Evolutionary conservation across 1,140 invertebrate species (phyloP), one percentile per base, ranked within the genome.

Genomic region (Drosophila littoralis): DNA sequence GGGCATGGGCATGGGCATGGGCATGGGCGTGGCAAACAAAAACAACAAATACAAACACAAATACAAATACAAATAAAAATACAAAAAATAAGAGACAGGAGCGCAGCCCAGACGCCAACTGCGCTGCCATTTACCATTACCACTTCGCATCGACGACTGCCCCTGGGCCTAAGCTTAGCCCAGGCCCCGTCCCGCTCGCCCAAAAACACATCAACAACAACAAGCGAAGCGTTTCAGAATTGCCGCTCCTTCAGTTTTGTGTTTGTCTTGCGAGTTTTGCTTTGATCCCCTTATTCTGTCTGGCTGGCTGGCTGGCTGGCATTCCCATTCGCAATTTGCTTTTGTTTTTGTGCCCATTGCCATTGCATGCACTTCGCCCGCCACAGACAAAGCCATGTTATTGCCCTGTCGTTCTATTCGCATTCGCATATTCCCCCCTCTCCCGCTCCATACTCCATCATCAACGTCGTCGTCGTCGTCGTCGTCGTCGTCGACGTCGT

Each of bases 241-340:
- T 75, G 75, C 40, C 76, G 43, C 66, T 48, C 66, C 69, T 70
- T 55, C 22, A 35, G 60, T 63, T 57, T 28, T 42, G 66, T 66
- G 61, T 74, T 65, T 80, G 69, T 77, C 60, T 88, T 82, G 64
- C 48, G 59, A 58, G 76, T 83, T 83, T 86, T 86, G 83, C 83
- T 86, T 86, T 86, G 83, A 88, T 83, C 83, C 79, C 83, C 83
- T 79, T 57, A 77, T 82, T 88, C 83, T 86, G 82, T 88, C 83
- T 86, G 83, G 83, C 64, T 81, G 54, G 48, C 64, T 66, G 70
- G 35, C 63, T 51, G 36, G 15, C 35, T 72, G 35, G 51, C 45
- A 52, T 40, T 55, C 52, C n/a, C 40, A 8, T 40, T 50, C 45
- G 48, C 58, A 59, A 22, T 45, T 59, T 73, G 64, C 42, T 63